Evolutionary conservation across 1,140 invertebrate species (phyloP).

Genomic region (Sinonovacula constricta): DNA sequence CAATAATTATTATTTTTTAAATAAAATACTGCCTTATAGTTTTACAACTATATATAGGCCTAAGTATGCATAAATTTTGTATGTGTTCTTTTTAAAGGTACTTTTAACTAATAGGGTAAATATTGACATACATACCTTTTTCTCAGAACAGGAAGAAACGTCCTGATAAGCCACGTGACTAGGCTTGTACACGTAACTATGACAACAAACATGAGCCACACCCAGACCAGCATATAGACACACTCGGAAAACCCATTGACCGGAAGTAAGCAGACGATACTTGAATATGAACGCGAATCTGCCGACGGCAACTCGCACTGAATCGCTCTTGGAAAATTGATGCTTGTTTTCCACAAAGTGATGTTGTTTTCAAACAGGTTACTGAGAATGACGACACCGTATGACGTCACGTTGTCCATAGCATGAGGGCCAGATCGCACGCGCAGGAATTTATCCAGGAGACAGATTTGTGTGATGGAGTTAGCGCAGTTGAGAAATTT

Average conservation of each 20-base stretch:
- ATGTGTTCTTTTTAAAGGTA: too few relatives aligned
- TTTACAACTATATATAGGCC: too few relatives aligned
- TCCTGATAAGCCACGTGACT: constrained; percentile 9
- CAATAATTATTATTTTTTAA: too few relatives aligned
- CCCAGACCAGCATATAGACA: constrained; percentile 34
- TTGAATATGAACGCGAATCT: too few relatives aligned
- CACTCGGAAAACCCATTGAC: constrained; percentile 17
- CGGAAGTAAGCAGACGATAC: neutral
- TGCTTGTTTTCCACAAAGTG: constrained; percentile 17
- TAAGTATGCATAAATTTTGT: too few relatives aligned
- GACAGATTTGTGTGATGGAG: neutral
- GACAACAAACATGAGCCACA: constrained; percentile 45
- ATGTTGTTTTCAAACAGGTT: constrained; percentile 31
- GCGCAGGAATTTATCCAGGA: constrained; percentile 1
- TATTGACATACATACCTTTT: constrained; percentile 28
- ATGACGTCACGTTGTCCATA: constrained; percentile 1
- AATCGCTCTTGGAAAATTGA: constrained; percentile 26
- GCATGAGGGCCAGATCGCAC: neutral
- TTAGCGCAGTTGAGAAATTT: constrained; percentile 12
- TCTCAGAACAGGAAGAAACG: constrained; percentile 18
- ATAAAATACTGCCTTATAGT: too few relatives aligned
- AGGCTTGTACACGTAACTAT: constrained; percentile 28
- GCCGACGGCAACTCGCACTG: too few relatives aligned
- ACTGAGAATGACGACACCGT: constrained; percentile 3
- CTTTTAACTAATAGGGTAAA: too few relatives aligned